A percentile compares a stretch with the other conserved stretches of the same genome.
These are phyloP conservation scores for Rhadinocentrus ornatus DNA, from an alignment of 2,797 vertebrate genomes.

Conservation along the genomic window DNA sequence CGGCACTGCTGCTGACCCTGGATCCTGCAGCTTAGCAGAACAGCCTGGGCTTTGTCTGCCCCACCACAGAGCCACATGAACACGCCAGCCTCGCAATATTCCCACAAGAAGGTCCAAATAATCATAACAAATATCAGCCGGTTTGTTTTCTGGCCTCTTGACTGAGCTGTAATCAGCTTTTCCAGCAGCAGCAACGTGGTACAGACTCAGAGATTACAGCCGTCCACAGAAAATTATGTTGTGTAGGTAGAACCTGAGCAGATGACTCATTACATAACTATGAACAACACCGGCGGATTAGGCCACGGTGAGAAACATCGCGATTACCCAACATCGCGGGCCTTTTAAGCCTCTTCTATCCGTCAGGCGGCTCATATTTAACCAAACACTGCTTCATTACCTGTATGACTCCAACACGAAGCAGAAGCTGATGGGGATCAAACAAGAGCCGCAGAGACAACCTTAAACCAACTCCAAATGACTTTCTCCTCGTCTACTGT, in stretches of 20 bases:
- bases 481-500: no score
- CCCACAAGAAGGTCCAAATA: conserved; percentile 19
- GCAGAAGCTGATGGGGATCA: no score
- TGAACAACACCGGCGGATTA: not conserved
- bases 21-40: conserved; percentile 64
- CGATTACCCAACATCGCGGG: not conserved
- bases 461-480: no score
- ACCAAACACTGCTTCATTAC: not conserved
- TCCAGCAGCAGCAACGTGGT: not conserved
- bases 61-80: conserved; percentile 35
- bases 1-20: conserved; percentile 63
- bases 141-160: not conserved
- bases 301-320: not conserved
- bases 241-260: no score
- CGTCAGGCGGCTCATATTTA: not conserved
- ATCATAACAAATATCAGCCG: conserved; percentile 20
- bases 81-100: conserved; percentile 14
- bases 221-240: no score
- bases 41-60: conserved; percentile 72
- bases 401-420: not conserved
- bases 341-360: not conserved
- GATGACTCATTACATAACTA: not conserved
- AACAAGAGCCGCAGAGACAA: no score
- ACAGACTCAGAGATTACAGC: not conserved
- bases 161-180: not conserved